Conservation (phyloP, 1,140 invertebrate species). For the Hypothenemus hampei region DNA sequence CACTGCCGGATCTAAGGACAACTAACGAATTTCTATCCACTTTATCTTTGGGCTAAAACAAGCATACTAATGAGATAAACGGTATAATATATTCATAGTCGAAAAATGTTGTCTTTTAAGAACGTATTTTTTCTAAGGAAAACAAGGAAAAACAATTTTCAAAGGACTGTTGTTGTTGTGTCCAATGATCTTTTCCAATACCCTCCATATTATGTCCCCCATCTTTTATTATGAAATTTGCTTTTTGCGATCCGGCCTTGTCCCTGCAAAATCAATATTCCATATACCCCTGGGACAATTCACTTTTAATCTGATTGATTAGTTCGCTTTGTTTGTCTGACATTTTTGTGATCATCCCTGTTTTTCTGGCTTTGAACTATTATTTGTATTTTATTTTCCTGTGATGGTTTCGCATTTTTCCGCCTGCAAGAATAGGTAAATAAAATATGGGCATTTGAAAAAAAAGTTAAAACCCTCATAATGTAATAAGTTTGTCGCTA, state of each 20-base stretch:
- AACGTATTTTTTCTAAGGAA: too few species aligned
- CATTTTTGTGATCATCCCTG: constrained; percentile 18
- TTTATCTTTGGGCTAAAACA: neutral
- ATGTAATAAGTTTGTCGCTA: too few species aligned
- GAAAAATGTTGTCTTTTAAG: too few species aligned
- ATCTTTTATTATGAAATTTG: constrained; percentile 16
- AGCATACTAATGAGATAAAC: neutral
- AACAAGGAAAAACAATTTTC: constrained; percentile 2
- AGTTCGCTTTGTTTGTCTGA: constrained; percentile 26
- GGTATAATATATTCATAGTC: too few species aligned
- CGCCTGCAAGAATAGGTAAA: too few species aligned
- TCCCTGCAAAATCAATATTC: constrained; percentile 17
- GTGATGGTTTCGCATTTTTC: too few species aligned
- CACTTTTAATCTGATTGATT: constrained; percentile 33
- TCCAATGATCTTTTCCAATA: neutral
- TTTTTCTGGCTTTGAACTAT: too few species aligned
- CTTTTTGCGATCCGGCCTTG: constrained; percentile 6
- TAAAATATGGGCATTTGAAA: too few species aligned
- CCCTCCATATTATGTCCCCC: constrained; percentile 2
- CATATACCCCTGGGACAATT: constrained; percentile 25
- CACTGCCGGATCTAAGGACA: neutral
- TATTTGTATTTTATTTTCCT: too few species aligned
- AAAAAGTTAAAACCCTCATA: too few species aligned
- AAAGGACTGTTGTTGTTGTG: neutral
- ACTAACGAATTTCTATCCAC: constrained; percentile 3